phyloP scores from a whole-genome alignment of 1,140 invertebrate genomes.

The Drosophila gunungcola region DNA sequence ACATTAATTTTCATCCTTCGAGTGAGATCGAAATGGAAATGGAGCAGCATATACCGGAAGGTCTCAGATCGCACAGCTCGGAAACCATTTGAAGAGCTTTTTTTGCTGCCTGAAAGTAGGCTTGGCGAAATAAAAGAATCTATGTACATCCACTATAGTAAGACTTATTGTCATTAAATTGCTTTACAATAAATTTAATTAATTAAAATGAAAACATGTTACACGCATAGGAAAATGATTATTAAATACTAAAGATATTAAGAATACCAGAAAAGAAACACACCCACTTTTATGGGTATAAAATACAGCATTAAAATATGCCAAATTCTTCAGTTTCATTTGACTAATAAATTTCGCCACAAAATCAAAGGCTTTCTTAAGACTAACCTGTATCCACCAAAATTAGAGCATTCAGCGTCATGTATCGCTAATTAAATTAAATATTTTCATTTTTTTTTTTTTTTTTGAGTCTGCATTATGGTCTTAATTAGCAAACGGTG shows the following conservation, averaged over 20 bases:
- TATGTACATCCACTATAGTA: no score
- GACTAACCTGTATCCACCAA: slow-evolving; percentile 11
- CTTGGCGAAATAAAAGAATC: slow-evolving; percentile 2
- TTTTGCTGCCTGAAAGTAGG: slow-evolving; percentile 39
- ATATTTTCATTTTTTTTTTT: slow-evolving; percentile 18
- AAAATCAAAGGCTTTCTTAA: slow-evolving; percentile 12
- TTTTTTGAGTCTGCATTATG: slow-evolving; percentile 13
- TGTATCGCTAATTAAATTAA: slow-evolving; percentile 54
- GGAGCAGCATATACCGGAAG: slow-evolving; percentile 8
- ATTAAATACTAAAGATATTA: neutral
- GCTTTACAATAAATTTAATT: no score
- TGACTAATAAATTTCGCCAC: slow-evolving; percentile 18
- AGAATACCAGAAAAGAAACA: neutral
- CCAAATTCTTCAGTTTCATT: neutral
- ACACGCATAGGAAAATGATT: neutral
- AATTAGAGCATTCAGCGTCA: slow-evolving; percentile 13
- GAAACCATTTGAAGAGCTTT: slow-evolving; percentile 55
- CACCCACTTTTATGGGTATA: neutral
- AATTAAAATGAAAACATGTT: no score
- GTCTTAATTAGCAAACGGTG: slow-evolving; percentile 45
- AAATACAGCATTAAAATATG: neutral
- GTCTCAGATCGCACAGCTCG: slow-evolving; percentile 43
- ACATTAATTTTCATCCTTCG: slow-evolving; percentile 62
- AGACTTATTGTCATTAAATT: no score
- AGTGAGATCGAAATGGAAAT: slow-evolving; percentile 46